Evolutionary conservation across 2,113 vertebrate genomes (phyloP).

Genomic region (Platanista minor): DNA sequence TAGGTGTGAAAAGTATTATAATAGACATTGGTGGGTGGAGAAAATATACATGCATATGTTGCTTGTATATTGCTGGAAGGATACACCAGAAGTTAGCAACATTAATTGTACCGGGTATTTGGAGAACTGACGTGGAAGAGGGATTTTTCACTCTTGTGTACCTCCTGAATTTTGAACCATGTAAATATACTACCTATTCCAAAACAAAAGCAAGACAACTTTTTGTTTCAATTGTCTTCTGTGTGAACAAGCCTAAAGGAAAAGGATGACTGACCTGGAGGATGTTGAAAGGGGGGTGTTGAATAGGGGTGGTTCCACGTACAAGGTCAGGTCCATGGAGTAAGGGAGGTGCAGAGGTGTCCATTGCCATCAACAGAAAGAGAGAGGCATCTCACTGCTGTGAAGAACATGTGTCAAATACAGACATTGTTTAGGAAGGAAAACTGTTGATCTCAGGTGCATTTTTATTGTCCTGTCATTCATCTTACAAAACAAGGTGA

Average conservation of each 20-base stretch:
- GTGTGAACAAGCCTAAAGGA: not conserved
- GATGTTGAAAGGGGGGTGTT: accelerated
- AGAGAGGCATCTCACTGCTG: accelerated
- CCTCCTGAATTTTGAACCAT: not conserved
- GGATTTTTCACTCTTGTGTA: not conserved
- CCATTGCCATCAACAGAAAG: not conserved
- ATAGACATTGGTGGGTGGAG: not conserved
- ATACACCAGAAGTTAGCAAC: not conserved
- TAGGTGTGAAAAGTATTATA: not conserved
- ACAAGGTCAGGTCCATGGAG: not conserved
- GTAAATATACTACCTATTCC: not conserved
- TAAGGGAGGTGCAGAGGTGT: not conserved
- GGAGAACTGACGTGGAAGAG: not conserved
- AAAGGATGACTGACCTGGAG: not conserved
- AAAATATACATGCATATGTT: not conserved
- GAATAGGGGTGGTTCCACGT: not conserved
- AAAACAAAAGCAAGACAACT: not conserved
- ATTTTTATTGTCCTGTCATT: not conserved
- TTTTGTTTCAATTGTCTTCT: not conserved
- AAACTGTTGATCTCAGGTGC: not conserved
- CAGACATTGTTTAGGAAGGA: not conserved
- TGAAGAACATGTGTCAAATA: not conserved
- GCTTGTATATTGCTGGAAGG: not conserved
- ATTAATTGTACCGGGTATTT: not conserved
- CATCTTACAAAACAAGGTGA: constrained; percentile 17